Evolutionary conservation across 2,113 vertebrate species (phyloP).

Genomic region (Vimba vimba): DNA sequence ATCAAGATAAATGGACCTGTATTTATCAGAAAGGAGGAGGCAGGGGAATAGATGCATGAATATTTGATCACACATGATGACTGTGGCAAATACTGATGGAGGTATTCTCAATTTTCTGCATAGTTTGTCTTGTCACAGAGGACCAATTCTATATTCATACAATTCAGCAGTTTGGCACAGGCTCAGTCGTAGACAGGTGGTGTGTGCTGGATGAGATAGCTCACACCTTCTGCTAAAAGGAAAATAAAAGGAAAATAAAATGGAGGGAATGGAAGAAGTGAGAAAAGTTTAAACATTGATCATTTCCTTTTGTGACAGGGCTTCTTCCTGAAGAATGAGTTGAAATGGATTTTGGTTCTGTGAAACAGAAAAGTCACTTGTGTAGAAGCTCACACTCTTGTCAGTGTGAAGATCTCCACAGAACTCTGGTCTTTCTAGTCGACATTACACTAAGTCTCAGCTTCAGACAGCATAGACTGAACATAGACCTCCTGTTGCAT

Average conservation of each 20-base stretch:
- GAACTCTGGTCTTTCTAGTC: not conserved
- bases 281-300: slow-evolving; percentile 65
- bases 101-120: slow-evolving; percentile 67
- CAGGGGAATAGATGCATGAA: slow-evolving; percentile 53
- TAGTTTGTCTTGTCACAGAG: slow-evolving; percentile 69
- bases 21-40: slow-evolving; percentile 45
- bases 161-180: slow-evolving; percentile 40
- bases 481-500: not conserved
- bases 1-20: slow-evolving; percentile 43
- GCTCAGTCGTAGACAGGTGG: slow-evolving; percentile 54
- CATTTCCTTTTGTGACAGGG: slow-evolving; percentile 55
- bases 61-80: slow-evolving; percentile 69
- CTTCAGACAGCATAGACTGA: not conserved
- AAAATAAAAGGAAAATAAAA: slow-evolving; percentile 50
- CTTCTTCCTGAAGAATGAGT: slow-evolving; percentile 55
- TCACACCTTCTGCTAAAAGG: slow-evolving; percentile 54
- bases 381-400: slow-evolving; percentile 17
- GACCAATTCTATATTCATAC: slow-evolving; percentile 60
- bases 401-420: slow-evolving; percentile 21
- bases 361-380: slow-evolving; percentile 43
- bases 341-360: slow-evolving; percentile 52
- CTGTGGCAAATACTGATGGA: slow-evolving; percentile 68
- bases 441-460: not conserved
- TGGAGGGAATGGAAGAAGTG: not conserved
- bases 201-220: slow-evolving; percentile 66